A percentile compares a stretch with the other conserved stretches of the same genome.
Evolutionary conservation across 2,113 vertebrate genomes (phyloP).

Genomic region (Leuciscus idus): DNA sequence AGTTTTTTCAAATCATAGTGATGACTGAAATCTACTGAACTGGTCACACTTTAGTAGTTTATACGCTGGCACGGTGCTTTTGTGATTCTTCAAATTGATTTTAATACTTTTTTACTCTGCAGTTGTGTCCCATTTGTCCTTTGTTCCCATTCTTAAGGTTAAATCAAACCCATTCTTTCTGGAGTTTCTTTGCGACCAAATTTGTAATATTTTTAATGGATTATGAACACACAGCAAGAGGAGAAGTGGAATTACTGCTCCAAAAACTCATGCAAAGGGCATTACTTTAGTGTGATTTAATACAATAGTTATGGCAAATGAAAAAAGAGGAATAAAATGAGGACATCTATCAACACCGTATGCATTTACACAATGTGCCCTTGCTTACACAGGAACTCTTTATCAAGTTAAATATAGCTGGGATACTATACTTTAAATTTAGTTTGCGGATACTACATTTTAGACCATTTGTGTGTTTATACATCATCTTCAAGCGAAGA

Average conservation of each 20-base stretch:
- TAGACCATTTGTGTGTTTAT: conserved; percentile 72
- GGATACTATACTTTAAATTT: conserved; percentile 75
- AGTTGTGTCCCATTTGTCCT: conserved; percentile 40
- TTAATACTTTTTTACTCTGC: conserved; percentile 35
- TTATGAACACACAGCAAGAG: neutral
- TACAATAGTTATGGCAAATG: conserved; percentile 73
- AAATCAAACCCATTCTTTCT: conserved; percentile 22
- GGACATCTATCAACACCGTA: conserved; percentile 61
- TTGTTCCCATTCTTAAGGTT: conserved; percentile 29
- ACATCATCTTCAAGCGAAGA: conserved; percentile 68
- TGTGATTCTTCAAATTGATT: conserved; percentile 29
- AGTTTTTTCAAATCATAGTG: neutral
- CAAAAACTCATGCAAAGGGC: conserved; percentile 37
- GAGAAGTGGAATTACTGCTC: neutral
- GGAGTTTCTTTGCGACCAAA: neutral
- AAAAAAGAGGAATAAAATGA: conserved; percentile 74
- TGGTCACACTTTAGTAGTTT: neutral
- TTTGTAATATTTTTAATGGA: conserved; percentile 24
- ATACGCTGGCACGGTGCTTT: neutral
- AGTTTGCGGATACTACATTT: conserved; percentile 70
- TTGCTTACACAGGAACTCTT: conserved; percentile 70
- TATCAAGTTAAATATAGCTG: conserved; percentile 78
- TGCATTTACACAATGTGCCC: conserved; percentile 74
- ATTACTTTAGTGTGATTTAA: conserved; percentile 73
- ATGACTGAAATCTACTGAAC: neutral